Base-by-base conservation (phyloP, 2,888 invertebrate genomes). In the Parelbella ahira region DNA sequence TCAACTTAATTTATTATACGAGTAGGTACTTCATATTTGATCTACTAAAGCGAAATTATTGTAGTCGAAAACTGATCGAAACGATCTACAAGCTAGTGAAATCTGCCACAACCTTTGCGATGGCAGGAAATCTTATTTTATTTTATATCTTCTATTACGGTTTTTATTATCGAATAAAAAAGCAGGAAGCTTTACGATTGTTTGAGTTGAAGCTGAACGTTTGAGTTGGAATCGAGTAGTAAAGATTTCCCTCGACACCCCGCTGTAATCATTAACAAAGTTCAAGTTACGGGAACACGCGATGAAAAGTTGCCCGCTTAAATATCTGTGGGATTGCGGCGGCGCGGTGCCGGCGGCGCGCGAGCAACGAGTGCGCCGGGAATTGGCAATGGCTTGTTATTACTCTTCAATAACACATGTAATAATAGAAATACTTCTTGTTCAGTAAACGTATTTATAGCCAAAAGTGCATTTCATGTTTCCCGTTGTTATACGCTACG, bases 211-310 rank as follows among this genome's bases (percentile, higher is more conserved):
- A 47, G 53, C 39, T 37, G 36, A 55, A 60, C 49, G n/a, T n/a
- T n/a, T n/a, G n/a, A n/a, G n/a, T n/a, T n/a, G n/a, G 3, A 44
- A 44, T 50, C 45, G 53, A 41, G 43, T 42, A 54, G 69, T 43
- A 36, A 43, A 43, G 73, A 80, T 78, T 81, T 81, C 81, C 82
- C 79, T 48, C 47, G 79, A 60, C 69, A 61, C 60, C 59, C 61
- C 56, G 48, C 45, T 48, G 32, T 67, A 64, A 70, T 68, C 63
- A 68, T 71, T 69, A 68, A 55, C 57, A 59, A 74, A 72, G 63
- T 67, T 63, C 53, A 55, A 59, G 59, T 60, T 59, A 48, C 50
- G 28, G n/a, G n/a, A 49, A 56, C 54, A 54, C 47, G 47, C 45
- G 54, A 60, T 56, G 54, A 53, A 48, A 49, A 50, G 47, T 45